phyloP scores from a whole-genome alignment of 2,888 invertebrate genomes.

The Dasysyrphus albostriatus region DNA sequence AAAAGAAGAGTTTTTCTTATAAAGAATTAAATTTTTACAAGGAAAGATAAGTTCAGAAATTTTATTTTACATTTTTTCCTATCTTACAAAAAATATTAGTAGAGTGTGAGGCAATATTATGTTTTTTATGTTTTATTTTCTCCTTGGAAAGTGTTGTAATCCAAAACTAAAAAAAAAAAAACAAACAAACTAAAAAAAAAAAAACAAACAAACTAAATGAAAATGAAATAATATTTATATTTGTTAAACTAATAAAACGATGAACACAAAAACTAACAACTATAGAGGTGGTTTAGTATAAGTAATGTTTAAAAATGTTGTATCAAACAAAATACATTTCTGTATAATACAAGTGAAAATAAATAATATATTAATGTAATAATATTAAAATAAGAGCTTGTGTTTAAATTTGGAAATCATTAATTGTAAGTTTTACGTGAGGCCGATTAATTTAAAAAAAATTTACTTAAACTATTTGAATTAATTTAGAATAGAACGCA shows the following conservation, averaged over 20 bases:
- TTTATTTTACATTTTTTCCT: slow-evolving; percentile 16
- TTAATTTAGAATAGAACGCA: slow-evolving; percentile 13
- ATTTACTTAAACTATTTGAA: slow-evolving; percentile 11
- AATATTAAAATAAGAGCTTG: neutral
- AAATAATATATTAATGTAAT: neutral
- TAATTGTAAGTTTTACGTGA: neutral
- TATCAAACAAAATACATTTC: neutral
- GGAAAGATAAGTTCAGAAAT: neutral
- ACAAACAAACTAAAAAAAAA: slow-evolving; percentile 40
- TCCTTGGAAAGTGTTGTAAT: slow-evolving; percentile 58
- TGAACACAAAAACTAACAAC: slow-evolving; percentile 56
- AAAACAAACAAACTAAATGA: neutral
- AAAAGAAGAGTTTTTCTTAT: slow-evolving; percentile 6
- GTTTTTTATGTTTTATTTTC: slow-evolving; percentile 7
- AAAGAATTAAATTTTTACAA: slow-evolving; percentile 8
- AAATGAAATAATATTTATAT: neutral
- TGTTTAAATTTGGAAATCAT: neutral
- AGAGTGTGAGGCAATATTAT: neutral
- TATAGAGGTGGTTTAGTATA: slow-evolving; percentile 13
- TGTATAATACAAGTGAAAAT: neutral
- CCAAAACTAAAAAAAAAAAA: slow-evolving; percentile 51
- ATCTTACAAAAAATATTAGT: slow-evolving; percentile 25
- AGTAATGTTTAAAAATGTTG: neutral
- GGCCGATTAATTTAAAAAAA: slow-evolving; percentile 2
- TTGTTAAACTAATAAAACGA: slow-evolving; percentile 22